Evolutionary conservation across 2,113 vertebrate genomes (phyloP), one percentile per base, ranked within the genome.

Genomic region (Sturnira hondurensis): DNA sequence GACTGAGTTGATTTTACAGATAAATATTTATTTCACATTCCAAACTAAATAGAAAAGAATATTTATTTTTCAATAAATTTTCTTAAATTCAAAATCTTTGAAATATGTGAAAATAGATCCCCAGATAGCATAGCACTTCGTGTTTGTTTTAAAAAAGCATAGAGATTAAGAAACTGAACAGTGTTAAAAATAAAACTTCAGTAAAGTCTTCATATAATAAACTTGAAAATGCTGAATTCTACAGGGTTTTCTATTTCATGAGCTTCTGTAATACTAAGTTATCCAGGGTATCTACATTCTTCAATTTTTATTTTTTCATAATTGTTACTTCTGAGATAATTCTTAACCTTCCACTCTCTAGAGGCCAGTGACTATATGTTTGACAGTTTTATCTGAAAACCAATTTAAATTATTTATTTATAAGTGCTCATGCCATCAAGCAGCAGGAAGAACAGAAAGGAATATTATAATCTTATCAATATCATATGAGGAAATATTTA

Each of bases 241-340:
- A 22, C 20, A 77, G 22, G 31, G 41, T 91, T 97, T 97, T 97
- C 71, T 87, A 20, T 73, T 98, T 88, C 96, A 94, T 95, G 95
- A 97, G 38, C 33, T 89, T 83, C 41, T 86, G 45, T 68, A 93
- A 95, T 93, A 94, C 96, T 65, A 97, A 68, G 89, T 96, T 97
- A 94, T 71, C 86, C 95, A 82, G 31, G 22, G 47, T 92, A 92
- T 86, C 94, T 97, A 80, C 82, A 97, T 52, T 95, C 41, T 68
- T 65, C 61, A 38, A 33, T 89, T 94, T 77, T 96, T 97, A 77
- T 97, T 97, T 97, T 97, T 93, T 90, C 86, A 31, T 91, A 67
- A 94, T 77, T 26, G 33, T 77, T 97, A 97, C 95, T 98, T 89
- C 94, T 96, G 80, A 97, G 76, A 94, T 86, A 96, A 76, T 97